A percentile compares a stretch with the other conserved stretches of the same genome.
phyloP scores from a whole-genome alignment of 2,888 invertebrate species.

The Asteroscopus sphinx region DNA sequence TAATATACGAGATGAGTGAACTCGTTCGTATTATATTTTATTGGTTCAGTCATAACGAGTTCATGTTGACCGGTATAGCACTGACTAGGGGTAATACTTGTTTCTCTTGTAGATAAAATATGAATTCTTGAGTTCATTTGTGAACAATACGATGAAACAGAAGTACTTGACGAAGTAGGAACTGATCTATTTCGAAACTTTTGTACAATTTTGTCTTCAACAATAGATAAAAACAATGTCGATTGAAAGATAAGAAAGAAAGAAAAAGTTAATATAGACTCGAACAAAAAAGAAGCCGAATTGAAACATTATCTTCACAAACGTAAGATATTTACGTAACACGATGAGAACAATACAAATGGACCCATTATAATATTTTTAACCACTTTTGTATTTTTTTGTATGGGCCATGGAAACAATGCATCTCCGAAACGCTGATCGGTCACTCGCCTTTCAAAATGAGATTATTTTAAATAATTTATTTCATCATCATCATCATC shows the following conservation, averaged over 20 bases:
- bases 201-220: too few relatives aligned
- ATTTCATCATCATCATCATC: too few relatives aligned
- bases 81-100: constrained; percentile 33
- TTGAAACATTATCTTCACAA: constrained; percentile 34
- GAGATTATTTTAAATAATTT: constrained; percentile 36
- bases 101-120: constrained; percentile 36
- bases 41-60: constrained; percentile 41
- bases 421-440: constrained; percentile 24
- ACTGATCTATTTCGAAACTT: too few relatives aligned
- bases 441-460: constrained; percentile 42
- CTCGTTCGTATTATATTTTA: constrained; percentile 40
- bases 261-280: too few relatives aligned
- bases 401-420: constrained; percentile 32
- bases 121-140: constrained; percentile 8
- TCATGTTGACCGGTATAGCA: constrained; percentile 24
- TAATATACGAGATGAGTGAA: constrained; percentile 37
- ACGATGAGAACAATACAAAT: constrained; percentile 44
- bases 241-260: too few relatives aligned
- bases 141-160: constrained; percentile 13
- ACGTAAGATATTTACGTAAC: constrained; percentile 49
- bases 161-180: too few relatives aligned
- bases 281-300: constrained; percentile 10
- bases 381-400: constrained; percentile 22
- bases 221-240: too few relatives aligned
- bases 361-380: constrained; percentile 31